Conservation (phyloP, 2,113 vertebrate genomes). For the Rhinoptilus africanus region DNA sequence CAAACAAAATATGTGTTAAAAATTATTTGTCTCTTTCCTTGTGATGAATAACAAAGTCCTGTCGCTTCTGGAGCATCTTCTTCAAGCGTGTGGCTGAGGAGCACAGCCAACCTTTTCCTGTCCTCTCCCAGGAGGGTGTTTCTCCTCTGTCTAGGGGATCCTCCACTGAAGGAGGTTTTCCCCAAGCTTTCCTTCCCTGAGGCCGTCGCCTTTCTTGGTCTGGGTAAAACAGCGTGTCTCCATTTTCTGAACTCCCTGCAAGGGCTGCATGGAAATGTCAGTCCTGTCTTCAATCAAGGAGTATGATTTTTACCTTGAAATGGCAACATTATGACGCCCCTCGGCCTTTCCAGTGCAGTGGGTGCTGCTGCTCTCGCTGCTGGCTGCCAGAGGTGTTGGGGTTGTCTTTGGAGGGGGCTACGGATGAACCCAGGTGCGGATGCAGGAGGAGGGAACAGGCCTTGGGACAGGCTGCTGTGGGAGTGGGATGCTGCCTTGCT, state of each 20-base stretch:
- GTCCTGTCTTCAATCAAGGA: background rate
- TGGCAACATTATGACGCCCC: background rate
- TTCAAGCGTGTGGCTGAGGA: background rate
- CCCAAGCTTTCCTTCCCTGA: background rate
- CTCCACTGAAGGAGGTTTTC: background rate
- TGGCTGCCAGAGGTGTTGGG: background rate
- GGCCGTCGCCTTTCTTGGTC: rapidly evolving
- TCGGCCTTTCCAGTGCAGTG: rapidly evolving
- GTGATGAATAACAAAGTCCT: background rate
- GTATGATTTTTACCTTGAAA: background rate
- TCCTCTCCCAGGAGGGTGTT: background rate
- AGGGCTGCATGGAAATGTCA: background rate
- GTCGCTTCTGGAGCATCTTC: background rate
- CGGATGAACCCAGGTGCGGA: background rate
- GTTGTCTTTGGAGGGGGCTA: background rate
- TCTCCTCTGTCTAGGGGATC: background rate
- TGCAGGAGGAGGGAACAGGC: background rate
- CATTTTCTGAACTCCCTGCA: background rate
- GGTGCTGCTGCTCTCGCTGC: background rate
- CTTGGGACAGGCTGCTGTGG: background rate
- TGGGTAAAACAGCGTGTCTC: background rate
- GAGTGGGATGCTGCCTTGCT: background rate
- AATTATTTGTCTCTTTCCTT: background rate
- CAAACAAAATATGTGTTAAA: background rate
- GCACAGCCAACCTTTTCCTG: background rate